Evolutionary conservation across 2,888 invertebrate species (phyloP).

Genomic region (Digitonthophagus gazella): DNA sequence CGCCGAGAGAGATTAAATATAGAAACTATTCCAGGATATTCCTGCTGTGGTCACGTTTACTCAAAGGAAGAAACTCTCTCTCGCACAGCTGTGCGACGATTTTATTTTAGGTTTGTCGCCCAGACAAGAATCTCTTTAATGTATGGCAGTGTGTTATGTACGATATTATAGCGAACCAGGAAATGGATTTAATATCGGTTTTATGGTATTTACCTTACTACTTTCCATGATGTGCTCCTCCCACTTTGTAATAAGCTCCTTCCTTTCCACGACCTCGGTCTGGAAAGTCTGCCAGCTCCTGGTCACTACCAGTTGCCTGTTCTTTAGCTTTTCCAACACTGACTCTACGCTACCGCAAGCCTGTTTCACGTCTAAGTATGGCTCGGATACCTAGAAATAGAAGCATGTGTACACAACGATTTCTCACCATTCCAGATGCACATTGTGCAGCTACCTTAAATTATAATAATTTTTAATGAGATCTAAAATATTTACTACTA

Average conservation of each 20-base stretch:
- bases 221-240: conserved; percentile 63
- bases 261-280: conserved; percentile 61
- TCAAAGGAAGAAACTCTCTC: background rate
- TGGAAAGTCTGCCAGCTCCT: conserved; percentile 72
- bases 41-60: background rate
- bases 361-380: conserved; percentile 66
- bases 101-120: background rate
- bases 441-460: background rate
- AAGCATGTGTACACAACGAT: conserved; percentile 22
- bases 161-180: background rate
- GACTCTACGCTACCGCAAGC: conserved; percentile 67
- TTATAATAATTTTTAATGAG: background rate
- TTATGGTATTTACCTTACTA: conserved; percentile 58
- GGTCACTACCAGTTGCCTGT: conserved; percentile 63
- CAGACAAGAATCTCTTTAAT: background rate
- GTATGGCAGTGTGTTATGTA: background rate
- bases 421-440: conserved; percentile 11
- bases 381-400: conserved; percentile 61
- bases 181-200: background rate
- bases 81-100: background rate
- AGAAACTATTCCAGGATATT: background rate
- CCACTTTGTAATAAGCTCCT: conserved; percentile 53
- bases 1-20: background rate
- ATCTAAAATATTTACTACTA: background rate
- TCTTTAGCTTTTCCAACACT: conserved; percentile 65